A percentile compares a stretch with the other conserved stretches of the same genome.
phyloP scores from a whole-genome alignment of 2,888 invertebrate genomes.

The Leptopilina myrica region DNA sequence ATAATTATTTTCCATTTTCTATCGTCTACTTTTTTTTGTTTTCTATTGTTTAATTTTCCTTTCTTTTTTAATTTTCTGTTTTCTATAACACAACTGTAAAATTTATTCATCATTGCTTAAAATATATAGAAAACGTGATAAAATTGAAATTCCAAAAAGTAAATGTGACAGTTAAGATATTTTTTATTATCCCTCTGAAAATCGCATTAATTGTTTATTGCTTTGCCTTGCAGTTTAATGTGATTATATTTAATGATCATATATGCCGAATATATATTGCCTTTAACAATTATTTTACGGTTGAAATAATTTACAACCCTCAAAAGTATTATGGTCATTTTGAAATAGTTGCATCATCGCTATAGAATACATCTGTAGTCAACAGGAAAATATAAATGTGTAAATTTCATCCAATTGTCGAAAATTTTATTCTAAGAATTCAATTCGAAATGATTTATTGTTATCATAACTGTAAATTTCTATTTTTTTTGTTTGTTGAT shows the following conservation, averaged over 20 bases:
- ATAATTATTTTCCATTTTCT: too few relatives aligned
- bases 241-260: constrained; percentile 2
- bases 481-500: not conserved
- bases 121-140: too few relatives aligned
- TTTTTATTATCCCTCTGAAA: not conserved
- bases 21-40: too few relatives aligned
- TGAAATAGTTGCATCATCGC: not conserved
- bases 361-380: not conserved
- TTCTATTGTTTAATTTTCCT: too few relatives aligned
- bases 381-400: not conserved
- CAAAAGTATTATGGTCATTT: not conserved
- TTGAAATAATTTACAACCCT: constrained; percentile 1
- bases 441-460: constrained; percentile 16
- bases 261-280: not conserved
- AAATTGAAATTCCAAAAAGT: too few relatives aligned
- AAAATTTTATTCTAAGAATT: constrained; percentile 28
- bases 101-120: too few relatives aligned
- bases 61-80: too few relatives aligned
- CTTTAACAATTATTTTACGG: constrained; percentile 25
- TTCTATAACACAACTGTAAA: too few relatives aligned
- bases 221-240: not conserved
- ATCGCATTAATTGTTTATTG: not conserved
- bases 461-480: constrained; percentile 2
- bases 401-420: not conserved
- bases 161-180: too few relatives aligned